phyloP scores from a whole-genome alignment of 1,140 invertebrate species.

The Hirudo medicinalis region DNA sequence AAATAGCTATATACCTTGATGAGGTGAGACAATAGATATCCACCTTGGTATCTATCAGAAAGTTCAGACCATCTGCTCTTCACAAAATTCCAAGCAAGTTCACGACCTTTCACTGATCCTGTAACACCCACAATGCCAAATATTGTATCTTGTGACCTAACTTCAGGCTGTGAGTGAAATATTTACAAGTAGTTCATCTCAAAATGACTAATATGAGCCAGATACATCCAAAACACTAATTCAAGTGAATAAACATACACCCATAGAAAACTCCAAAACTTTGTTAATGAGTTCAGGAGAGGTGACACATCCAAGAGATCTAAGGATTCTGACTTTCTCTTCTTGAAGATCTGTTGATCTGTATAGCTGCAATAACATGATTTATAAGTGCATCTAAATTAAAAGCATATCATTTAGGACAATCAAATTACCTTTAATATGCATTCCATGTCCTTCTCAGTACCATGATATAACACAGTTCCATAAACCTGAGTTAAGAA shows the following conservation, averaged over 20 bases:
- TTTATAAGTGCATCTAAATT: conserved; percentile 4
- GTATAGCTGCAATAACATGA: conserved; percentile 50
- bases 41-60: conserved; percentile 62
- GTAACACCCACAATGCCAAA: conserved; percentile 74
- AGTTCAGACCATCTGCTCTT: conserved; percentile 67
- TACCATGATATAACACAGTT: conserved; percentile 59
- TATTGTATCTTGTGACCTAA: conserved; percentile 74
- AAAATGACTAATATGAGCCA: background rate
- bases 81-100: conserved; percentile 78
- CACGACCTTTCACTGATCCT: conserved; percentile 53
- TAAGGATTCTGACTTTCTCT: conserved; percentile 75
- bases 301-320: conserved; percentile 61
- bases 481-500: conserved; percentile 52
- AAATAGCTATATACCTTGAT: conserved; percentile 46
- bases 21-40: conserved; percentile 62
- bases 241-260: conserved; percentile 47
- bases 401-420: conserved; percentile 14
- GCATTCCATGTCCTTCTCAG: conserved; percentile 56
- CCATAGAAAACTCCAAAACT: conserved; percentile 77
- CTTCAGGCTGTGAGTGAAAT: conserved; percentile 55
- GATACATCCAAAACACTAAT: background rate
- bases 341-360: conserved; percentile 72
- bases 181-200: background rate
- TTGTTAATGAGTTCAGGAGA: conserved; percentile 56
- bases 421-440: conserved; percentile 52